Conservation (phyloP, 2,113 vertebrate genomes). For the Shinisaurus crocodilurus region DNA sequence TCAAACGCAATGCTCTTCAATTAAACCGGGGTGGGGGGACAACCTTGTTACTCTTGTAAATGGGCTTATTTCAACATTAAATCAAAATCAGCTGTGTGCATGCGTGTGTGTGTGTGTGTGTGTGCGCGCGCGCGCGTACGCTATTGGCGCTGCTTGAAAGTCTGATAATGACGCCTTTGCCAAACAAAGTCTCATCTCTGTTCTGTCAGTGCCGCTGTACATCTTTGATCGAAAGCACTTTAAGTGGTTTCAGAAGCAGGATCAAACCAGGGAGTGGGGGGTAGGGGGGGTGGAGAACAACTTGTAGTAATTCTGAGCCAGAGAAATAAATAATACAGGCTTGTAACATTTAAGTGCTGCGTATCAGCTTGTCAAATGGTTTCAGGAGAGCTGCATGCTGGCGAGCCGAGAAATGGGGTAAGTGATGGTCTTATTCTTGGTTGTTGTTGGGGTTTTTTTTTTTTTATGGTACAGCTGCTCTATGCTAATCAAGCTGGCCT, state of each 20-base stretch:
- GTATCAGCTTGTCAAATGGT: slow-evolving; percentile 52
- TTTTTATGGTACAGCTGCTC: slow-evolving; percentile 16
- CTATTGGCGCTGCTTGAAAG: slow-evolving; percentile 63
- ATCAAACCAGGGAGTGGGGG: slow-evolving; percentile 52
- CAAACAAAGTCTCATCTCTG: slow-evolving; percentile 14
- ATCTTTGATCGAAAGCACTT: slow-evolving; percentile 73
- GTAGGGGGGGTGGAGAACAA: slow-evolving; percentile 53
- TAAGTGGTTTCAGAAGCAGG: slow-evolving; percentile 69
- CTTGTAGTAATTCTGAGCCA: slow-evolving; percentile 57
- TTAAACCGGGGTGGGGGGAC: slow-evolving; percentile 57
- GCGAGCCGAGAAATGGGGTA: slow-evolving; percentile 34
- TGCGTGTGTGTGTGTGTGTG: neutral
- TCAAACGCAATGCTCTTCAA: slow-evolving; percentile 65
- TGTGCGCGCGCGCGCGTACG: neutral
- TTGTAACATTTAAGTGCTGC: slow-evolving; percentile 45
- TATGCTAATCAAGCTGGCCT: slow-evolving; percentile 27
- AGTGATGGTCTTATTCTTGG: slow-evolving; percentile 9
- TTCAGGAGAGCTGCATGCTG: neutral
- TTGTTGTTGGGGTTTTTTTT: neutral
- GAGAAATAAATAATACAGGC: slow-evolving; percentile 68
- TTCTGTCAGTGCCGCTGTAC: slow-evolving; percentile 62
- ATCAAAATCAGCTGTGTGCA: slow-evolving; percentile 67
- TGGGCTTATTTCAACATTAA: slow-evolving; percentile 68
- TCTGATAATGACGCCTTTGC: slow-evolving; percentile 68
- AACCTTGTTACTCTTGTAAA: slow-evolving; percentile 57